Conservation (phyloP, 2,113 vertebrate species). For the Echinops telfairi region DNA sequence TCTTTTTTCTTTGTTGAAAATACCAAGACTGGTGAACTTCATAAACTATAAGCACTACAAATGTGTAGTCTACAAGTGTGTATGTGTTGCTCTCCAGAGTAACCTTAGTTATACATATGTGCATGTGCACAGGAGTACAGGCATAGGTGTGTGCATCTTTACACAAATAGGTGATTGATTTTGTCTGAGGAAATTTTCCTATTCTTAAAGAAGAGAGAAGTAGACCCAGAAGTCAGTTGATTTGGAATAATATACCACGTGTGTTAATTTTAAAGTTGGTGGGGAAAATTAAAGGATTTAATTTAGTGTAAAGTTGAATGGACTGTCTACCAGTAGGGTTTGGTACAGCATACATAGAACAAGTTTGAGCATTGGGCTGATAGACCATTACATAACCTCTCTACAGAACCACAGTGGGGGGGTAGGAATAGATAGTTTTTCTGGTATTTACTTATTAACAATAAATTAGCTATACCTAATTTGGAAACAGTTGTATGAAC, state of each 20-base stretch:
- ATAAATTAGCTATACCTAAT: neutral
- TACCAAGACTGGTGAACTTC: neutral
- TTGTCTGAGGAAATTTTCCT: neutral
- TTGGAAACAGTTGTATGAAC: neutral
- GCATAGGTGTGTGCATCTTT: neutral
- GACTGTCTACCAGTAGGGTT: neutral
- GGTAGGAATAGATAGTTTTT: neutral
- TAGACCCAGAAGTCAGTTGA: neutral
- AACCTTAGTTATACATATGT: neutral
- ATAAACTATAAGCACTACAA: neutral
- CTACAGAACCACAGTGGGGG: neutral
- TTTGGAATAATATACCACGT: constrained; percentile 17
- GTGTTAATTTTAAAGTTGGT: neutral
- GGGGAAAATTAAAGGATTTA: neutral
- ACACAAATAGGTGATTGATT: neutral
- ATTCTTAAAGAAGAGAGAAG: neutral
- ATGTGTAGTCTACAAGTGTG: neutral
- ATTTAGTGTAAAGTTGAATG: neutral
- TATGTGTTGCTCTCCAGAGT: neutral
- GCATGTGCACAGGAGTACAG: neutral
- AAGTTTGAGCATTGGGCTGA: neutral
- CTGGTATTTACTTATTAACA: neutral
- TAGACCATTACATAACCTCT: neutral
- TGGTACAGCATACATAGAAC: neutral
- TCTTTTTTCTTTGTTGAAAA: neutral